Percentiles rank a stretch among this genome's conserved stretches.
These are phyloP conservation scores for Montipora capricornis DNA, from an alignment of 64 coral and sea anemone genomes.

Conservation along the genomic window DNA sequence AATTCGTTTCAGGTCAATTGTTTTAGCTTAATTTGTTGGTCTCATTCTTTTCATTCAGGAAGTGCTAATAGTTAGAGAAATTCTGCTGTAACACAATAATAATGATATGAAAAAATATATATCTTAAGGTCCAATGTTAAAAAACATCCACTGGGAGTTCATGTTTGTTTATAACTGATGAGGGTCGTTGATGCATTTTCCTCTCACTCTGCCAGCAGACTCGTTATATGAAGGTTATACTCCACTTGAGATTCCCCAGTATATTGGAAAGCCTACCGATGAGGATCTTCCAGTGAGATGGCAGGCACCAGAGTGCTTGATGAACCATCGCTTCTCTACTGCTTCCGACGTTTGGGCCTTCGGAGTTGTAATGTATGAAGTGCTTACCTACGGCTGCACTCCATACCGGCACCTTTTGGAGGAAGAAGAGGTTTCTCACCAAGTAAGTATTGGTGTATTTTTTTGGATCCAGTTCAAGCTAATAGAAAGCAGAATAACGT, in stretches of 20 bases:
- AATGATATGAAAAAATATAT: no score
- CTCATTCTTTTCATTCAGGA: no score
- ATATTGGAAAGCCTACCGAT: background rate
- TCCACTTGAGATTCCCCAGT: background rate
- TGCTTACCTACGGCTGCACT: constrained; percentile 61
- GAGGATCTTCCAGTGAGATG: constrained; percentile 49
- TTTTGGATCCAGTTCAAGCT: no score
- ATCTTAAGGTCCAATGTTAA: no score
- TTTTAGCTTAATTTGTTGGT: no score
- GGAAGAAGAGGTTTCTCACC: background rate
- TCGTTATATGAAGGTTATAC: background rate
- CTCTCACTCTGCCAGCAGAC: background rate
- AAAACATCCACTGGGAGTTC: no score
- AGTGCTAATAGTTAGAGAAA: no score
- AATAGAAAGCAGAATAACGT: no score
- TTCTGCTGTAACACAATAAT: no score
- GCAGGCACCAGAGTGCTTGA: constrained; percentile 67
- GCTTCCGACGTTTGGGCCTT: constrained; percentile 78
- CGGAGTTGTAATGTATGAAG: constrained; percentile 64
- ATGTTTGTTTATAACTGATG: no score
- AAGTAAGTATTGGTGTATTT: background rate
- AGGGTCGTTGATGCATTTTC: background rate
- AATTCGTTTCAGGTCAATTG: no score
- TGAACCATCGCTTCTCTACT: constrained; percentile 29
- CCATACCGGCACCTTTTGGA: constrained; percentile 39